Percentiles rank a stretch among this genome's conserved stretches.
Conservation (phyloP, 2,797 vertebrate genomes). For the Dermochelys coriacea region DNA sequence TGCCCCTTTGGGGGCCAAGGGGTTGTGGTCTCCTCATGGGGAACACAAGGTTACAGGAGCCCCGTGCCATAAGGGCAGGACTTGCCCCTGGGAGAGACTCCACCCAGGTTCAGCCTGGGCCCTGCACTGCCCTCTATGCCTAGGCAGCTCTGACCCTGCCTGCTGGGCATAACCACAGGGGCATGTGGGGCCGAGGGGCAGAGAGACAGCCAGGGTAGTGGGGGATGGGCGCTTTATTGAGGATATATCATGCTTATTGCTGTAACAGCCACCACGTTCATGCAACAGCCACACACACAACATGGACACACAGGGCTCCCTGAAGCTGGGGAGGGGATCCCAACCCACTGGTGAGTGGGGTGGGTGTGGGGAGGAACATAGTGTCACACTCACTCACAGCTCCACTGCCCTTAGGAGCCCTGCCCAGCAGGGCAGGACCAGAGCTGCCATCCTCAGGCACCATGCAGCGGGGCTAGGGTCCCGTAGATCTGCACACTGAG, state of each 20-base stretch:
- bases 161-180: neutral
- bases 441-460: neutral
- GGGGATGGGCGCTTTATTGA: neutral
- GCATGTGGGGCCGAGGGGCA: neutral
- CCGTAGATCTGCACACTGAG: neutral
- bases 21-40: neutral
- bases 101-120: neutral
- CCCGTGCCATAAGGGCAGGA: neutral
- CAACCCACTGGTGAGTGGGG: slow-evolving; percentile 18
- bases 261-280: neutral
- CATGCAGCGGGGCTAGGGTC: neutral
- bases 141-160: slow-evolving; percentile 3
- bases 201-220: neutral
- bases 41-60: no score
- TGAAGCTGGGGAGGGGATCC: neutral
- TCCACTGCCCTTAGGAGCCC: neutral
- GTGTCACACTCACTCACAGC: neutral
- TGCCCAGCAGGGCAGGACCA: neutral
- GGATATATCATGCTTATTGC: neutral
- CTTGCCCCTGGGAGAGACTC: neutral
- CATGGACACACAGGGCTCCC: neutral
- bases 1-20: neutral
- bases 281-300: neutral
- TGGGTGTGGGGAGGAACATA: neutral
- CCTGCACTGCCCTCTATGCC: neutral